Conservation (phyloP, 2,113 vertebrate species). For the Brienomyrus brachyistius region DNA sequence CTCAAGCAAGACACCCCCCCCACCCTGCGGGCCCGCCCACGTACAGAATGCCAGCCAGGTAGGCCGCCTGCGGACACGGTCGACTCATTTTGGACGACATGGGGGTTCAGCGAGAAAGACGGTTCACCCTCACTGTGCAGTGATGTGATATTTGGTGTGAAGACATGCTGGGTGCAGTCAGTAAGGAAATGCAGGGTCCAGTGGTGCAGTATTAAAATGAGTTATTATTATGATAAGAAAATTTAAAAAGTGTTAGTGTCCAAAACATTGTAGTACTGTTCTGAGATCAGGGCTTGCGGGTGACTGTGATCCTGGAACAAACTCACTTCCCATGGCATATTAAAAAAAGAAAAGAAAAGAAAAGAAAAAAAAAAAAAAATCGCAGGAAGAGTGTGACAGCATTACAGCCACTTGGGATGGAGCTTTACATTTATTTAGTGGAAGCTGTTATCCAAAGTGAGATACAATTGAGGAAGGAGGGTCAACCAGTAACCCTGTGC, state of each 20-base stretch:
- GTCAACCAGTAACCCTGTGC: neutral
- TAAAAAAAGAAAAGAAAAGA: neutral
- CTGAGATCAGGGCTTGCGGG: neutral
- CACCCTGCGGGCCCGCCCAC: neutral
- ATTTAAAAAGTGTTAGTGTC: neutral
- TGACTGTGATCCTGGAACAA: neutral
- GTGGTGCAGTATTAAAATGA: neutral
- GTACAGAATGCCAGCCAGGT: neutral
- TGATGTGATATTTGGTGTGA: neutral
- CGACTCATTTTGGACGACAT: neutral
- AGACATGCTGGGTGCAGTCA: neutral
- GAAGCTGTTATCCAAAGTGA: neutral
- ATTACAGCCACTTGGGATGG: neutral
- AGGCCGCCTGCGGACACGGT: neutral
- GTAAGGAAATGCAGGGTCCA: neutral
- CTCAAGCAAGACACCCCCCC: neutral
- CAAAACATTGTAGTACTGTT: neutral
- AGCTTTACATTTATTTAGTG: neutral
- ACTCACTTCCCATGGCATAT: neutral
- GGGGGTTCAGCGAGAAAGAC: neutral
- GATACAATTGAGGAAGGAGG: neutral
- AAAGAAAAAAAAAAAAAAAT: neutral
- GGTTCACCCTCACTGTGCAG: neutral
- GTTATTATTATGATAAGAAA: neutral
- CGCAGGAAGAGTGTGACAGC: neutral